A percentile compares a stretch with the other conserved stretches of the same genome.
Evolutionary conservation across 2,797 vertebrate species (phyloP).

Genomic region (Takifugu ocellatus): DNA sequence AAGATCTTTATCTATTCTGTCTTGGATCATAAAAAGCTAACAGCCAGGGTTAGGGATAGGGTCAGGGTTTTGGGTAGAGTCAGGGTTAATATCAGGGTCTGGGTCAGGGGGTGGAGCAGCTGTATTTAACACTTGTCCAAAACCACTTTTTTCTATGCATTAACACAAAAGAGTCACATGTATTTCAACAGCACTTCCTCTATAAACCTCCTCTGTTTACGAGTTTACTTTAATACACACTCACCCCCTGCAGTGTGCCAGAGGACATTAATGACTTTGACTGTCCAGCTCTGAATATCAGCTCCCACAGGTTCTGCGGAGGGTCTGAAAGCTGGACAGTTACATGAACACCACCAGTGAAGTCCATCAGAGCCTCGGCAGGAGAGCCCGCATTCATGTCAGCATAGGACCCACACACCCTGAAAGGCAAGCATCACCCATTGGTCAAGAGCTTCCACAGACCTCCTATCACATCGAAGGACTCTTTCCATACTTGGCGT

Average conservation of each 20-base stretch:
- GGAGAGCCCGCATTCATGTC: slow-evolving; percentile 80
- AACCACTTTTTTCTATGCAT: no score
- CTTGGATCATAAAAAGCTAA: no score
- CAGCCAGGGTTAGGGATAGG: no score
- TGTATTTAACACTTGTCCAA: no score
- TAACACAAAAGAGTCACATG: no score
- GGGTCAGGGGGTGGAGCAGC: no score
- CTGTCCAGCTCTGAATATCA: slow-evolving; percentile 71
- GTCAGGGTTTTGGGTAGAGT: no score
- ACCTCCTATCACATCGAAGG: no score
- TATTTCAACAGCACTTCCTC: no score
- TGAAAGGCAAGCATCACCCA: slow-evolving; percentile 28
- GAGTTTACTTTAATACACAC: neutral
- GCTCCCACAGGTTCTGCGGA: slow-evolving; percentile 74
- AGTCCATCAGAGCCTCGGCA: slow-evolving; percentile 84
- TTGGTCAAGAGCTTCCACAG: no score
- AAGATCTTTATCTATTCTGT: no score
- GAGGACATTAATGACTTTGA: slow-evolving; percentile 80
- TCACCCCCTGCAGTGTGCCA: slow-evolving; percentile 75
- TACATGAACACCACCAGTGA: slow-evolving; percentile 83
- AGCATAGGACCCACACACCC: slow-evolving; percentile 84
- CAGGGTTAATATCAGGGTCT: no score
- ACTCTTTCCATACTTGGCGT: slow-evolving; percentile 81
- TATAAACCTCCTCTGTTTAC: neutral
- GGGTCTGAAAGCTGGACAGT: slow-evolving; percentile 66